Conservation (phyloP, 2,888 invertebrate species). For the Agrypnus murinus region DNA sequence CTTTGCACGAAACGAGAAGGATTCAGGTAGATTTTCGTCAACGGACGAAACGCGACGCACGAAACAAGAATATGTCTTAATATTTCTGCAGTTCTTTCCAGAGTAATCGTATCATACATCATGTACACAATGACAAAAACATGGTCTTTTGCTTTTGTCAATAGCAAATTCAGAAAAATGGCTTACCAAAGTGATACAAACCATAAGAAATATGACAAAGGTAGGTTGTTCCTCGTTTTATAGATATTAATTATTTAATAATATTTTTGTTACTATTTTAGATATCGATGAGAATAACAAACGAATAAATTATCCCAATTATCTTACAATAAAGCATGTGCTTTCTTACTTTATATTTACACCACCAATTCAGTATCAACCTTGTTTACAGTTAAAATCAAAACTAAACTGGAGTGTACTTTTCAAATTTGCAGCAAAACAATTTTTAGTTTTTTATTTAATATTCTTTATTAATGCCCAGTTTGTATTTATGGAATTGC, state of each 20-base stretch:
- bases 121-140: conserved; percentile 24
- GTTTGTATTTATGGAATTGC: conserved; percentile 28
- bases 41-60: no score
- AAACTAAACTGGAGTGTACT: conserved; percentile 25
- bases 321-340: conserved; percentile 23
- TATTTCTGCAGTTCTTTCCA: conserved; percentile 22
- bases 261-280: no score
- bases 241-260: no score
- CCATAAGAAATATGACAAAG: no score
- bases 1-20: no score
- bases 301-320: conserved; percentile 16
- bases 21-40: no score
- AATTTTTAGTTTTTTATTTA: conserved; percentile 1
- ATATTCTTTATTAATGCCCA: conserved; percentile 1
- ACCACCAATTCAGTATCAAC: conserved; percentile 31
- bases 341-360: conserved; percentile 29
- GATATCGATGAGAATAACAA: no score
- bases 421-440: background rate
- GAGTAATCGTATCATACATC: conserved; percentile 3
- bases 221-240: no score
- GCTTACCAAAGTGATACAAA: background rate
- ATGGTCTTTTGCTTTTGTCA: conserved; percentile 38
- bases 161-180: conserved; percentile 21
- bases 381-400: background rate
- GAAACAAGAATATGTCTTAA: background rate